Evolutionary conservation across 2,113 vertebrate species (phyloP), one percentile per base, ranked within the genome.

Genomic region (Saguinus imperator): DNA sequence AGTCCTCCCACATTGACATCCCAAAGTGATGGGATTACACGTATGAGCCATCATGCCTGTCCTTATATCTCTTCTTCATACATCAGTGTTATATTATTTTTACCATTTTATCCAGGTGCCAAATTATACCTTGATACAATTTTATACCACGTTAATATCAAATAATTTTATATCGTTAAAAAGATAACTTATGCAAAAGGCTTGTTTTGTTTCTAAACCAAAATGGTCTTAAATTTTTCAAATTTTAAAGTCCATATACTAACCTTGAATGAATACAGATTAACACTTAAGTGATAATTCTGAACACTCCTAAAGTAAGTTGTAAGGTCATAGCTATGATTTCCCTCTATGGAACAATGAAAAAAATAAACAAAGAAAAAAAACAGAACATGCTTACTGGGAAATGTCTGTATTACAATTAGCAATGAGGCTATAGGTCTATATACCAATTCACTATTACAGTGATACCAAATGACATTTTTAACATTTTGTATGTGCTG

Each of bases 91-190:
- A 40, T 40, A 40, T 40, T 20, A 70, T 35, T 70, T 21, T 73
- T 37, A 40, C 37, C 20, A 25, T 73, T 73, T 73, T 73, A 73
- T 40, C 10, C 10, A 73, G 37, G 70, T 73, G 10, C n/a, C 17
- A 72, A 12, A 72, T 72, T 68, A 35, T 68, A n/a, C 68, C 35
- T 70, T n/a, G 68, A n/a, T n/a, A 70, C 8, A 70, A 70, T 70
- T 70, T 70, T n/a, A 70, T 70, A 18, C 3, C 35, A 91, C 0
- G 12, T 96, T 90, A 0, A 0, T 27, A 35, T 95, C 29, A 94
- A 35, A 61, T 86, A 95, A 77, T 94, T 95, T 50, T 94, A 96
- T 98, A 95, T 96, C 40, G 61, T 52, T 94, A 87, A 95, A 97
- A 92, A 96, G 89, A 16, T 27, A 82, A 80, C 82, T 83, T 79